Evolutionary conservation across 92 coral and sea anemone species (phyloP), one percentile per base, ranked within the genome.

Genomic region (Muricea muricata): DNA sequence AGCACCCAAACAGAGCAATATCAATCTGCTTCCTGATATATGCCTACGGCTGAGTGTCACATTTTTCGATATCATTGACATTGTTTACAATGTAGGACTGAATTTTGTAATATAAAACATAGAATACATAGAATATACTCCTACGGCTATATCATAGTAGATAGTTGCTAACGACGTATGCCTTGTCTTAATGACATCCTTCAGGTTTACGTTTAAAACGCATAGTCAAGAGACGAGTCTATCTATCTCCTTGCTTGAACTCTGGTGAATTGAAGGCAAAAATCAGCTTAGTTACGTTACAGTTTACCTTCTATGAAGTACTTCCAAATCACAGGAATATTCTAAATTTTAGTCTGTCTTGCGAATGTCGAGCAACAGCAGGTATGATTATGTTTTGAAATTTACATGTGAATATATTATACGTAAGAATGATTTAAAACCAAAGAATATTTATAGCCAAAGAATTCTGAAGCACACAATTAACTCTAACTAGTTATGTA

Each of bases 381-480:
- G 14, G 31, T 2, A n/a, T 4, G 7, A 21, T 57, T 57, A 14
- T 60, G 37, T 63, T 29, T 63, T 63, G 39, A 3, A 63, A 1
- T 18, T 25, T 25, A 63, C 37, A 39, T 26, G 12, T 63, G 70
- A 63, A 63, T 63, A 63, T 63, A 63, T 63, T 63, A 63, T n/a
- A 63, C 70, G 70, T 30, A 63, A 63, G 31, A 28, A 20, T 57
- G 29, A 57, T 57, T 30, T 63, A 63, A 4, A 63, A 63, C 65
- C 30, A 57, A 57, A 57, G 65, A 57, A 57, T 57, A 20, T 57
- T 54, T 54, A n/a, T n/a, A n/a, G n/a, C n/a, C n/a, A n/a, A n/a
- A n/a, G n/a, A n/a, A n/a, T n/a, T n/a, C n/a, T 54, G 24, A 54
- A 54, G 20, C 61, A 54, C 24, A 54, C 61, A 54, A 28, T 60